Conservation (phyloP, 1,140 invertebrate species). For the Babylonia areolata region DNA sequence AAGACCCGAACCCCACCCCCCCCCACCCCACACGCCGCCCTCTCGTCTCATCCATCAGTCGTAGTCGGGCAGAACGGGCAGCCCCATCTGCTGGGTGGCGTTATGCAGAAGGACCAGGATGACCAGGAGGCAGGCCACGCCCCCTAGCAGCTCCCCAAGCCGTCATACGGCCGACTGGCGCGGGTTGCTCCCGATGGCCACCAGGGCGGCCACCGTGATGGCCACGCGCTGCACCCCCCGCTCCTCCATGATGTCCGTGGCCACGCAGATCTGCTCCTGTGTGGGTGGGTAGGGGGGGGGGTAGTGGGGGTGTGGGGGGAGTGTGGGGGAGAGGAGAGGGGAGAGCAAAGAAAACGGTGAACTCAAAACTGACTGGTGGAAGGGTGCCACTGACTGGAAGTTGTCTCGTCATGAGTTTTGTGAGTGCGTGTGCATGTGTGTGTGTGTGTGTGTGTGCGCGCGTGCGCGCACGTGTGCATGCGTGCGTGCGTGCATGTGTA, state of each 20-base stretch:
- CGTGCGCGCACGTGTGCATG: too few relatives aligned
- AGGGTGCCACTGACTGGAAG: too few relatives aligned
- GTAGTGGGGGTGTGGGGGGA: background rate
- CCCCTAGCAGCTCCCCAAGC: constrained; percentile 58
- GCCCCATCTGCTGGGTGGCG: constrained; percentile 54
- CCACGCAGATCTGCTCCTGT: constrained; percentile 64
- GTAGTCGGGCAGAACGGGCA: constrained; percentile 53
- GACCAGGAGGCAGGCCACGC: constrained; percentile 52
- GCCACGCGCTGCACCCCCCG: constrained; percentile 61
- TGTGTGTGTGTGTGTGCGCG: too few relatives aligned
- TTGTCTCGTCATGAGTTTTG: too few relatives aligned
- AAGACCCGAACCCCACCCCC: too few relatives aligned
- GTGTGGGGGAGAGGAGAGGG: background rate
- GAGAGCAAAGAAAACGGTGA: too few relatives aligned
- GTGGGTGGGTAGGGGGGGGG: background rate
- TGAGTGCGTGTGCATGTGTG: too few relatives aligned
- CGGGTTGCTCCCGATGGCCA: constrained; percentile 61
- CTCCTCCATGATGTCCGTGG: constrained; percentile 67
- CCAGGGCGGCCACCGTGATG: constrained; percentile 62
- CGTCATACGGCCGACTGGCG: constrained; percentile 64
- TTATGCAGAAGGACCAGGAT: constrained; percentile 53
- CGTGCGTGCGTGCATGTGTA: too few relatives aligned
- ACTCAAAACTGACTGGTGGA: too few relatives aligned
- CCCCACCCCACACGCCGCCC: background rate
- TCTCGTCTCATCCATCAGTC: background rate